Conservation (phyloP, 2,113 vertebrate species). For the Hyperoodon ampullatus region DNA sequence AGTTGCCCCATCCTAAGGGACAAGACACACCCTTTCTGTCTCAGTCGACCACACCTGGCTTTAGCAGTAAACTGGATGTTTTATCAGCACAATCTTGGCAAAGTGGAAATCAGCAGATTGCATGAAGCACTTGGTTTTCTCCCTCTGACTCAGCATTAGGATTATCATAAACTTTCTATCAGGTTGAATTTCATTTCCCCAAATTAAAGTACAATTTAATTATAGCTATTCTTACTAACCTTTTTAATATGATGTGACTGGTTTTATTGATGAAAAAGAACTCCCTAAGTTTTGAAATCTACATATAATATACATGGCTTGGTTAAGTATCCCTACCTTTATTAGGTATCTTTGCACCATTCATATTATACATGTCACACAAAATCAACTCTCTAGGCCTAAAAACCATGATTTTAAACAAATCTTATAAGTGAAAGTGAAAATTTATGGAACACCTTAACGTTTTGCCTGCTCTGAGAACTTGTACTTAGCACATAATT, state of each 20-base stretch:
- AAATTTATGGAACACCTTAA: neutral
- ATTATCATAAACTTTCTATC: neutral
- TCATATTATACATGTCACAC: neutral
- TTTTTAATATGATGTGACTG: neutral
- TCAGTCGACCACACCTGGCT: neutral
- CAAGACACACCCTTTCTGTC: neutral
- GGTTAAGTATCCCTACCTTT: neutral
- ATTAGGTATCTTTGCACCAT: neutral
- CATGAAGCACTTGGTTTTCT: neutral
- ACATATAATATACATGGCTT: neutral
- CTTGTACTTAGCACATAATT: neutral
- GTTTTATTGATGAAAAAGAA: slow-evolving; percentile 10
- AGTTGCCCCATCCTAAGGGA: neutral
- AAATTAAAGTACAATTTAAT: slow-evolving; percentile 13
- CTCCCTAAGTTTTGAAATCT: neutral
- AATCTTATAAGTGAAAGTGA: slow-evolving; percentile 15
- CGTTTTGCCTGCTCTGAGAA: neutral
- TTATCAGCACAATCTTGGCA: neutral
- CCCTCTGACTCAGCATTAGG: neutral
- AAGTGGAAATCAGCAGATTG: neutral
- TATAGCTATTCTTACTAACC: neutral
- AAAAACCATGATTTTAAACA: neutral
- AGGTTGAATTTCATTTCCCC: neutral
- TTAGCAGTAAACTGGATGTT: neutral
- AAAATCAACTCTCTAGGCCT: neutral